These are phyloP conservation scores for Drosophila anomalata DNA, from an alignment of 2,888 invertebrate species.

Conservation along the genomic window DNA sequence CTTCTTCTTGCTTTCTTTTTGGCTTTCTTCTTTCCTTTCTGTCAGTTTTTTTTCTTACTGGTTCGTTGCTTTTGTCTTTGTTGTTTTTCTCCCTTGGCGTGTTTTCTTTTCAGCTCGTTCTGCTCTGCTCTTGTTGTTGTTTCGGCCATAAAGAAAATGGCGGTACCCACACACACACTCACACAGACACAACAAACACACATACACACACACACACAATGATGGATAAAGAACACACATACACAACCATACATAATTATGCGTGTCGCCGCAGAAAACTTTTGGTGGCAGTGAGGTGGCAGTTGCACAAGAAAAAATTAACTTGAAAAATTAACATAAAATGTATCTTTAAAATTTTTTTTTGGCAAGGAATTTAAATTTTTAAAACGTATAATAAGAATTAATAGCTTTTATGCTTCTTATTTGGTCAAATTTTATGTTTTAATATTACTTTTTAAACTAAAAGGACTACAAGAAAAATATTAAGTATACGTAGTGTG, in stretches of 20 bases:
- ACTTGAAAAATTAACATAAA: not conserved
- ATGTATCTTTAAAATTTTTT: not conserved
- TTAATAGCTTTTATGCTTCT: not conserved
- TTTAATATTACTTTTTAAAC: not conserved
- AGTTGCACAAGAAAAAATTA: not conserved
- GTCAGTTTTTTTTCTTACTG: constrained; percentile 15
- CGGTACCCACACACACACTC: constrained; percentile 28
- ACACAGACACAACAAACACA: constrained; percentile 1
- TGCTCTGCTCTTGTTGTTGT: constrained; percentile 36
- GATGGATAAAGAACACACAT: constrained; percentile 8
- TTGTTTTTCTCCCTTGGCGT: constrained; percentile 36
- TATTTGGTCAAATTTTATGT: not conserved
- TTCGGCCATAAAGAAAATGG: constrained; percentile 41
- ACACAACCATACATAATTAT: constrained; percentile 73
- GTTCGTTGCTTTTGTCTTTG: constrained; percentile 29
- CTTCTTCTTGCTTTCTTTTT: constrained; percentile 27
- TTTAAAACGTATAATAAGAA: not conserved
- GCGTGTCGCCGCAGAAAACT: constrained; percentile 56
- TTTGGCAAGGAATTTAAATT: not conserved
- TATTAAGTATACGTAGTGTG: no score
- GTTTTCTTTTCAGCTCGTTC: constrained; percentile 38
- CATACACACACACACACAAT: constrained; percentile 1
- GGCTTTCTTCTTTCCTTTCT: constrained; percentile 10
- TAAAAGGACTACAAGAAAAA: no score
- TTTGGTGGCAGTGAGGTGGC: constrained; percentile 46